phyloP scores from a whole-genome alignment of 2,113 vertebrate species.

The Procapra przewalskii region DNA sequence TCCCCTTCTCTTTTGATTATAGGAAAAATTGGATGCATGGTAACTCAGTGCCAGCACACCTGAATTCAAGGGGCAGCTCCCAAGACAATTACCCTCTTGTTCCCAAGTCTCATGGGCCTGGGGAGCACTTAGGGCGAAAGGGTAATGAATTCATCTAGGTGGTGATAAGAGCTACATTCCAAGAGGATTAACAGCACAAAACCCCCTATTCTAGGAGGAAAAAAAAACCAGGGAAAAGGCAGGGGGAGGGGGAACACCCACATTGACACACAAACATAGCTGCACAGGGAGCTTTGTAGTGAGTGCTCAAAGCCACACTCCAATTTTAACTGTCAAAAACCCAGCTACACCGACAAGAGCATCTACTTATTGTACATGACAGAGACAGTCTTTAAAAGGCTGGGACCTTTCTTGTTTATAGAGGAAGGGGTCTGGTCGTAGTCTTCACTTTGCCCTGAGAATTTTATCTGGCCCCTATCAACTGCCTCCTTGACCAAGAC shows the following conservation, averaged over 20 bases:
- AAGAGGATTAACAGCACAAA: conserved; percentile 45
- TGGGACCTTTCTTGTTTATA: neutral
- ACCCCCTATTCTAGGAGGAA: neutral
- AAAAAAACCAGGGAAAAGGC: neutral
- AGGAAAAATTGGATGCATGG: neutral
- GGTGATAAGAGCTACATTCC: conserved; percentile 67
- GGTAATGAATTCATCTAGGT: conserved; percentile 57
- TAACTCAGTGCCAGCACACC: conserved; percentile 10
- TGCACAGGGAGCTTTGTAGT: neutral
- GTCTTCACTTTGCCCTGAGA: neutral
- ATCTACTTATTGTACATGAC: neutral
- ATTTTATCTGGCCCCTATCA: conserved; percentile 37
- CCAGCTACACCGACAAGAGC: neutral
- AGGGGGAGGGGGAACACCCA: neutral
- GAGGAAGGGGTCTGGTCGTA: neutral
- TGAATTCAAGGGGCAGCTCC: conserved; percentile 36
- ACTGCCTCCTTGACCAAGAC: conserved; percentile 13
- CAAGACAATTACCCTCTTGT: conserved; percentile 33
- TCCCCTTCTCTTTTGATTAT: conserved; percentile 4
- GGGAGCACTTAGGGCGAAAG: conserved; percentile 20
- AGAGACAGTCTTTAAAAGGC: neutral
- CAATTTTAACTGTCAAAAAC: neutral
- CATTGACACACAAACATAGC: neutral
- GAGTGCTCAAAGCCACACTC: neutral
- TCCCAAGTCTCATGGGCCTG: neutral